Base-by-base conservation (phyloP, 2,888 invertebrate species). In the Furcula furcula region DNA sequence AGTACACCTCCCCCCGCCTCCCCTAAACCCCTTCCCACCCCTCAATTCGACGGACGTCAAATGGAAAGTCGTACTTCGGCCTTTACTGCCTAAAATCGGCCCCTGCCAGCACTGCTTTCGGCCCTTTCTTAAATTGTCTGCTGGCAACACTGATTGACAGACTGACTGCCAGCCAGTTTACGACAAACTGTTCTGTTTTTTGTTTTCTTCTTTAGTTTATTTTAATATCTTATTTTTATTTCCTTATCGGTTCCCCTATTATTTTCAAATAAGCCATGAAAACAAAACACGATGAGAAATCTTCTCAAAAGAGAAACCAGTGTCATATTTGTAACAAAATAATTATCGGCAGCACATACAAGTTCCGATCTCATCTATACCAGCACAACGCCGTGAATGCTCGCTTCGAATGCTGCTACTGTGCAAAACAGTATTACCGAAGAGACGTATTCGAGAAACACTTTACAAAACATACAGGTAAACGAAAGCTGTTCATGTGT, bases 351-450 rank as follows among this genome's bases (percentile, higher is more conserved):
- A 55, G 57, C 30, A 35, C 60, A 0, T 73, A 61, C 38, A 70
- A 78, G 13, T 55, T 60, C 4, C 63, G 55, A 13, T 40, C 60
- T 0, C 69, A 69, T 50, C 40, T 84, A 13, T 82, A 71, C 29
- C 49, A 56, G 5, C 84, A 84, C 25, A 68, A 55, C 1, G 63
- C 57, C 0, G 51, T 76, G 0, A 43, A 70, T 29, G 32, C 75
- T 0, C 55, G 76, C 3, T 76, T 65, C 27, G 58, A 56, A 9
- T 84, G 84, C 31, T 21, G 40, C 1, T 45, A 50, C 31, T 84
- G 84, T 30, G 25, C 38, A 0, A 79, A 73, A 43, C 61, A 65
- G 34, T 84, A 61, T 46, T 84, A 57, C 19, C 62, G 83, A 20
- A 55, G 44, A 1, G 82, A 84, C 36, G 49, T 55, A 0, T 84